A percentile compares a stretch with the other conserved stretches of the same genome.
phyloP scores from a whole-genome alignment of 1,140 invertebrate genomes.

The Chironomus striatipennis region DNA sequence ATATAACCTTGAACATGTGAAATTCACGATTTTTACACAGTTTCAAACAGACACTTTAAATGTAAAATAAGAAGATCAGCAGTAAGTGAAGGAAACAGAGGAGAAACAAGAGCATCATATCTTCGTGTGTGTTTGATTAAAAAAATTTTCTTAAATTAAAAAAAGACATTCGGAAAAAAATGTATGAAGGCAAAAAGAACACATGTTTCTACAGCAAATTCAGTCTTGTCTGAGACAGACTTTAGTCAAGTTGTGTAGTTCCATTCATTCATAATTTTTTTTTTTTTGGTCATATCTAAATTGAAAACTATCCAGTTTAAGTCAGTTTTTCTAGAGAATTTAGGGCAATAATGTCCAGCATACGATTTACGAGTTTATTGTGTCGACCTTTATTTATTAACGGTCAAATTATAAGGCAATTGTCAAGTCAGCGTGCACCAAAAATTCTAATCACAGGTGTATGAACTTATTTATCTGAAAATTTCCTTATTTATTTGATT shows the following conservation, averaged over 20 bases:
- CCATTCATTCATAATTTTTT: neutral
- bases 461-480: conserved; percentile 7
- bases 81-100: neutral
- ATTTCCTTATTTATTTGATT: neutral
- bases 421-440: conserved; percentile 28
- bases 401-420: neutral
- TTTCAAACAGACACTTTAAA: neutral
- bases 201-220: neutral
- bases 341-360: neutral
- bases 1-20: neutral
- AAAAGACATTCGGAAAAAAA: neutral
- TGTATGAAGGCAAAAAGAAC: neutral
- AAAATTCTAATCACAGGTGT: conserved; percentile 42
- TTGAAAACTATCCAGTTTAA: neutral
- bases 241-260: neutral
- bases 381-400: neutral
- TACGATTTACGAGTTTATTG: neutral
- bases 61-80: neutral
- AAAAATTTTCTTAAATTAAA: neutral
- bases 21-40: neutral
- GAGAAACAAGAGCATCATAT: neutral
- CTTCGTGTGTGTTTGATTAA: neutral
- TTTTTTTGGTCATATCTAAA: neutral
- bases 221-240: neutral
- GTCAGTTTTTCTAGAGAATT: neutral